These are phyloP conservation scores for Heterotis niloticus DNA, from an alignment of 2,113 vertebrate species.

Conservation along the genomic window DNA sequence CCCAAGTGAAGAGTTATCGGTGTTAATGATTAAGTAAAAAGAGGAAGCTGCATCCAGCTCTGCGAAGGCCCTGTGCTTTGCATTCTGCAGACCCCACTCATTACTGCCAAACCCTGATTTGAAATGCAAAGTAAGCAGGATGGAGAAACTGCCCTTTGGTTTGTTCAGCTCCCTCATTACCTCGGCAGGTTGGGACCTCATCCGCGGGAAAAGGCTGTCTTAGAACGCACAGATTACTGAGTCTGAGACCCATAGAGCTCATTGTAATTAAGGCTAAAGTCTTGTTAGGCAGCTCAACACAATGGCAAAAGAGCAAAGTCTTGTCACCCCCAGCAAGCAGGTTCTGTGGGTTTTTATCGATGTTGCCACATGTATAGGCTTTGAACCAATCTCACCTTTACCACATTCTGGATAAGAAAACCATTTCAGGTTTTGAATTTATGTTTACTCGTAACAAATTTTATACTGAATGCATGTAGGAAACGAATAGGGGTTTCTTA, in stretches of 20 bases:
- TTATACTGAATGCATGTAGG: background rate
- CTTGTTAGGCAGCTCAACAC: background rate
- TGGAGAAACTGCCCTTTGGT: constrained; percentile 41
- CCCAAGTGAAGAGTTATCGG: background rate
- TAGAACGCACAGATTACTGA: constrained; percentile 18
- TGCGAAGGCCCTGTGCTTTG: constrained; percentile 16
- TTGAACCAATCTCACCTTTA: background rate
- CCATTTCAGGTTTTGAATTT: background rate
- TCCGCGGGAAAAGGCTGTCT: constrained; percentile 28
- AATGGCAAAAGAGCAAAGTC: background rate
- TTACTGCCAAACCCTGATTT: constrained; percentile 36
- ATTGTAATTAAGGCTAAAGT: constrained; percentile 23
- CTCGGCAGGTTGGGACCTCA: constrained; percentile 33
- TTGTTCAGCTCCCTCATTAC: constrained; percentile 42
- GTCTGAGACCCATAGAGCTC: constrained; percentile 16
- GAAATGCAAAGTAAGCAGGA: constrained; percentile 31
- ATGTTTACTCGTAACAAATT: background rate
- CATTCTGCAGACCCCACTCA: constrained; percentile 34
- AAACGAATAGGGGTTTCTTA: no score
- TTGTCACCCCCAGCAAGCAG: background rate
- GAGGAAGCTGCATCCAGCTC: constrained; percentile 1
- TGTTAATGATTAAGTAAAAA: background rate
- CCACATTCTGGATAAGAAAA: no score
- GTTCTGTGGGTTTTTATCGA: background rate
- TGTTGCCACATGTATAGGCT: background rate